phyloP scores from a whole-genome alignment of 1,140 invertebrate genomes.

The Drosophila nannoptera region DNA sequence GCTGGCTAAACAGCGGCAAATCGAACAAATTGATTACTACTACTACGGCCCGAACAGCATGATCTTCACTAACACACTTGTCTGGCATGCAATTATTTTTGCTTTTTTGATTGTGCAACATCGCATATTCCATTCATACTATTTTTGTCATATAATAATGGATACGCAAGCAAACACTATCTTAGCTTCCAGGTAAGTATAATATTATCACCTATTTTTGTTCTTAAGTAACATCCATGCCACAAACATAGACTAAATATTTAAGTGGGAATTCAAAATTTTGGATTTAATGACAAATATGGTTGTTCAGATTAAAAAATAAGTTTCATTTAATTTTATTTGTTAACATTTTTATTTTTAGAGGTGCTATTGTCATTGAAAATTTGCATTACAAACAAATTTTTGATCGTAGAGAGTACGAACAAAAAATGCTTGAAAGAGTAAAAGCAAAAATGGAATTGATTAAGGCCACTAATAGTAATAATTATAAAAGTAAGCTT shows the following conservation, averaged over 20 bases:
- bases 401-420: constrained; percentile 89
- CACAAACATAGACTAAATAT: too few species aligned
- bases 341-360: constrained; percentile 70
- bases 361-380: constrained; percentile 96
- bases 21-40: constrained; percentile 83
- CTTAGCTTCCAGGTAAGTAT: constrained; percentile 88
- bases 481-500: constrained; percentile 39
- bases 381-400: constrained; percentile 93
- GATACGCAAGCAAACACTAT: constrained; percentile 96
- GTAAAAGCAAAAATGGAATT: constrained; percentile 98
- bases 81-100: constrained; percentile 97
- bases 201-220: too few species aligned
- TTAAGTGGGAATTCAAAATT: too few species aligned
- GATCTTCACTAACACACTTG: constrained; percentile 79
- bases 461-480: constrained; percentile 86
- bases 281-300: too few species aligned
- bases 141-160: constrained; percentile 96
- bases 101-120: constrained; percentile 93
- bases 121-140: constrained; percentile 94
- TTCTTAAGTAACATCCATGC: too few species aligned
- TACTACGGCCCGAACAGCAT: constrained; percentile 53
- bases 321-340: too few species aligned
- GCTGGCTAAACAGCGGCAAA: constrained; percentile 79
- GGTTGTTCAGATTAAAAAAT: too few species aligned
- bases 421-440: constrained; percentile 91